Base-by-base conservation (phyloP, 1,140 invertebrate species). In the Nautilus pompilius region DNA sequence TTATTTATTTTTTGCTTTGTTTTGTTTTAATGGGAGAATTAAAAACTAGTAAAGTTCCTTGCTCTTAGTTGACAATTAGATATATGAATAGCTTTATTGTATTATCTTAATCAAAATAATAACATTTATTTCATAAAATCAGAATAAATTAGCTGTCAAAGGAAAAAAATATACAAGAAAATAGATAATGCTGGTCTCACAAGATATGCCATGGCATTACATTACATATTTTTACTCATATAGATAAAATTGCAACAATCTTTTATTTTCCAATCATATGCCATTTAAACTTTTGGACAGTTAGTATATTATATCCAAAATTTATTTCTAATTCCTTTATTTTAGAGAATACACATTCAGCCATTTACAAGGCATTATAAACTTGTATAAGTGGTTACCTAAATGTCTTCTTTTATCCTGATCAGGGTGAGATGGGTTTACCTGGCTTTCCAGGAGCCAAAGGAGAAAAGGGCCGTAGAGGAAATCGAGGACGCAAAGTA, bases 401-500 rank as follows among this genome's bases (percentile, higher is more conserved):
- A 22, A 34, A 20, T 17, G 4, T 24, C 24, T 53, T 57, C 24
- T 34, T 29, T 48, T 26, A 66, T 29, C n/a, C n/a, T 71, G 29
- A 53, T 30, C 65, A 77, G 66, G 81, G 83, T 76, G 89, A 91
- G 70, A 70, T 85, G 68, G 90, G 90, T 71, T 87, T 88, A 68
- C 84, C 87, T 58, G 91, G 91, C 71, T 88, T 89, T 70, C 86
- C 88, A 67, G 91, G 91, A 73, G 84, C 85, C 70, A 90, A 88
- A 80, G 92, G 91, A 73, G 83, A 88, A 66, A 86, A 90, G 76
- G 92, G 92, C 79, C 91, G 91, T 74, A 88, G 89, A 82, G 91
- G 91, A 83, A 91, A 91, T 85, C 66, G 77, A 55, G 78, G 80
- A 33, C 49, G 49, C 49, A 53, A 53, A 53, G 49, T 53, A 53